Percentiles rank a stretch among this genome's conserved stretches.
phyloP scores from a whole-genome alignment of 2,797 vertebrate species.

The Enteromius afrohamiltoni region DNA sequence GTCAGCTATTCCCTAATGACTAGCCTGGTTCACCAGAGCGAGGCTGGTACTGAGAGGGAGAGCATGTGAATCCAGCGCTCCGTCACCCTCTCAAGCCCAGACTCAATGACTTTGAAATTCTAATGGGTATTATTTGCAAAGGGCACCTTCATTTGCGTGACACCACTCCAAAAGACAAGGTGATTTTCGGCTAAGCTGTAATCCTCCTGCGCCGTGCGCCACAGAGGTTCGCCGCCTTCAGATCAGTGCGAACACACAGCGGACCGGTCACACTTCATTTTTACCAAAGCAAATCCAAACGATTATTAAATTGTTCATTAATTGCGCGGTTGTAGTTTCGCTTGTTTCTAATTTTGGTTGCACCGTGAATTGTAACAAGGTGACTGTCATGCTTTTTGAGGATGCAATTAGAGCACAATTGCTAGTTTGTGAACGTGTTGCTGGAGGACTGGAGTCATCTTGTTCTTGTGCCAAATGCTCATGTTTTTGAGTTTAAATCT shows the following conservation, averaged over 20 bases:
- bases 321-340: constrained; percentile 55
- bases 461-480: constrained; percentile 37
- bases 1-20: constrained; percentile 56
- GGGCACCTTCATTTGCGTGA: constrained; percentile 67
- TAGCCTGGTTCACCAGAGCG: constrained; percentile 54
- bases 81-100: constrained; percentile 49
- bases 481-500: constrained; percentile 28
- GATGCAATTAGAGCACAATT: constrained; percentile 65
- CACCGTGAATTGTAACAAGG: constrained; percentile 53
- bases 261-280: constrained; percentile 61
- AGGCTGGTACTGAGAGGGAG: constrained; percentile 44
- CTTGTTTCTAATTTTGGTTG: constrained; percentile 50
- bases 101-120: constrained; percentile 62
- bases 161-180: constrained; percentile 58
- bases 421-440: constrained; percentile 61
- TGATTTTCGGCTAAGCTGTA: constrained; percentile 58
- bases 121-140: constrained; percentile 68
- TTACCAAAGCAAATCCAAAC: constrained; percentile 57
- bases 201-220: constrained; percentile 37
- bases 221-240: constrained; percentile 37
- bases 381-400: constrained; percentile 66
- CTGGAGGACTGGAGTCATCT: constrained; percentile 47
- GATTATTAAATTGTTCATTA: constrained; percentile 66
- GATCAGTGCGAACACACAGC: constrained; percentile 44
- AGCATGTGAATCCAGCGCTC: constrained; percentile 29